A percentile compares a stretch with the other conserved stretches of the same genome.
Conservation (phyloP, 2,888 invertebrate genomes). For the Lamellibrachia columna region DNA sequence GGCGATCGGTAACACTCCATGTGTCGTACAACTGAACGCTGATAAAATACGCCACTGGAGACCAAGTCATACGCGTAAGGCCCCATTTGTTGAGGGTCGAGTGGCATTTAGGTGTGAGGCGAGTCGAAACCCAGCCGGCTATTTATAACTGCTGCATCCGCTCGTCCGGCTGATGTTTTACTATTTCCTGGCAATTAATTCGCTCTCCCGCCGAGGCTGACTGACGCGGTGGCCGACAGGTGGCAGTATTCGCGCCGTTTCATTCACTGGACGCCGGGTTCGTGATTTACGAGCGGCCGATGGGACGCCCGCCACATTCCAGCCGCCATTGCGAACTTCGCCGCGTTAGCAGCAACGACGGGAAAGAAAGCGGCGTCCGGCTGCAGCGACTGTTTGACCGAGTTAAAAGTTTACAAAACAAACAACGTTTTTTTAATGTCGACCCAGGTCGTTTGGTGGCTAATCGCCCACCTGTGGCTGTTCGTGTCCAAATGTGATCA, state of each 20-base stretch:
- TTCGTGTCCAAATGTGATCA: not conserved
- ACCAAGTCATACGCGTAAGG: not conserved
- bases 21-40: not conserved
- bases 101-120: slow-evolving; percentile 16
- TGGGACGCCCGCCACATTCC: not conserved
- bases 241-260: slow-evolving; percentile 16
- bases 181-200: slow-evolving; percentile 16
- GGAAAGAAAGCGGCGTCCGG: not conserved
- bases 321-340: not conserved
- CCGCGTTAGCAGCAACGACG: not conserved
- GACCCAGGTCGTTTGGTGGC: not conserved
- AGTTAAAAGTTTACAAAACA: not conserved
- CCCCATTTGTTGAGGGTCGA: slow-evolving; percentile 4
- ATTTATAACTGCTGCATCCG: not conserved
- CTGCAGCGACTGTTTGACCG: not conserved
- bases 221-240: slow-evolving; percentile 16
- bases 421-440: not conserved
- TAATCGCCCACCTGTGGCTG: not conserved
- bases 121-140: slow-evolving; percentile 7
- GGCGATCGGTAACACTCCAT: not conserved
- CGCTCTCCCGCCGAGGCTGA: slow-evolving; percentile 6
- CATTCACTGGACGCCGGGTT: slow-evolving; percentile 16
- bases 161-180: slow-evolving; percentile 5
- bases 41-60: slow-evolving; percentile 4
- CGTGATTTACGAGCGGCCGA: not conserved